Evolutionary conservation across 2,888 invertebrate genomes (phyloP).

Genomic region (Sesamia inferens): DNA sequence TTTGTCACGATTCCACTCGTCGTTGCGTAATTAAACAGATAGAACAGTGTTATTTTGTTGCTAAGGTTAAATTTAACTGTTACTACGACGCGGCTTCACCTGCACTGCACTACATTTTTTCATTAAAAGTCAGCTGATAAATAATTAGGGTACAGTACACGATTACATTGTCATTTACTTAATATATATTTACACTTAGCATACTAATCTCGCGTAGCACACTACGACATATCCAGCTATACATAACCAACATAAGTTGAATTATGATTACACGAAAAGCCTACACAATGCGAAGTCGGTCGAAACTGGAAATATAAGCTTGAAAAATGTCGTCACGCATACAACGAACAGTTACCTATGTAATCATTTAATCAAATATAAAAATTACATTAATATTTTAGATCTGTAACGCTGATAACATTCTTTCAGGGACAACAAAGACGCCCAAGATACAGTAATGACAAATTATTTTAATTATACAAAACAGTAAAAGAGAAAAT

Average conservation of each 20-base stretch:
- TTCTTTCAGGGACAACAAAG: constrained; percentile 13
- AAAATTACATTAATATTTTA: constrained; percentile 36
- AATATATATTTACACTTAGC: constrained; percentile 4
- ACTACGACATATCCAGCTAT: neutral
- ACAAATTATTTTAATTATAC: neutral
- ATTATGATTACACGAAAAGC: neutral
- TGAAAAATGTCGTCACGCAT: neutral
- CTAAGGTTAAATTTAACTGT: constrained; percentile 40
- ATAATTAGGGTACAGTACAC: neutral
- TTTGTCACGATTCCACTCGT: constrained; percentile 1
- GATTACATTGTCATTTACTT: neutral
- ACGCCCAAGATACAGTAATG: neutral
- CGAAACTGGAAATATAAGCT: neutral
- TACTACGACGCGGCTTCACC: constrained; percentile 21
- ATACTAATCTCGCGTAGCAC: neutral
- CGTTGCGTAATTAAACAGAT: constrained; percentile 34
- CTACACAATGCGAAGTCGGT: neutral
- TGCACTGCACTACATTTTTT: neutral
- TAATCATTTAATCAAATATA: constrained; percentile 16
- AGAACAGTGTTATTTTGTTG: constrained; percentile 48
- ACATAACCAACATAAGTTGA: neutral
- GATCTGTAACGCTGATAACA: constrained; percentile 16
- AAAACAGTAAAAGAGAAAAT: neutral
- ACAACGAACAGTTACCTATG: constrained; percentile 5
- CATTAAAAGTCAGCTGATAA: neutral